These are phyloP conservation scores for Ephydatia muelleri DNA, from an alignment of 37 sponge, comb jelly and placozoan species.

Conservation along the genomic window DNA sequence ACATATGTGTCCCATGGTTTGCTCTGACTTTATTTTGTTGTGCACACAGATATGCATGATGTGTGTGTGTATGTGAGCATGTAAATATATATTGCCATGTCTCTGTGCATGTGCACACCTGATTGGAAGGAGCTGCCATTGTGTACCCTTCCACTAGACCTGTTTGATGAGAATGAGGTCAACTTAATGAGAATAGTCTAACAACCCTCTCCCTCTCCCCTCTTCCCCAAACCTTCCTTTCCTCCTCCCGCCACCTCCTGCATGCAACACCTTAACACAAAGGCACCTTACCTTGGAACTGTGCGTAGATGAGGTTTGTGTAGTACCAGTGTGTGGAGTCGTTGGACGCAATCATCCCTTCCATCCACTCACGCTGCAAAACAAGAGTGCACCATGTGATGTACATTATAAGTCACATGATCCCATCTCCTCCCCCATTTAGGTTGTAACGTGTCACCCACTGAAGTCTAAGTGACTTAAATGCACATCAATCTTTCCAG, in stretches of 20 bases:
- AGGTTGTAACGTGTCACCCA: neutral
- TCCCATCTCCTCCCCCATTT: too few species aligned
- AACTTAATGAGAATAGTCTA: neutral
- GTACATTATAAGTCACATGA: too few species aligned
- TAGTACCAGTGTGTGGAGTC: conserved; percentile 48
- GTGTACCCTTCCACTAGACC: conserved; percentile 13
- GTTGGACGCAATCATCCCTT: conserved; percentile 9
- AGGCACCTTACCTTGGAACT: conserved; percentile 17
- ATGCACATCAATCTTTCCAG: too few species aligned
- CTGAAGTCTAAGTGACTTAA: neutral
- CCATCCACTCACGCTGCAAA: conserved; percentile 46
- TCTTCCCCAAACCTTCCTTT: too few species aligned
- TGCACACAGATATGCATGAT: too few species aligned
- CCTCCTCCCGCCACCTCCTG: too few species aligned
- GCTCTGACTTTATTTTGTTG: too few species aligned
- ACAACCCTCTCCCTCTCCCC: too few species aligned
- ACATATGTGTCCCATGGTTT: too few species aligned
- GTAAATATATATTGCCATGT: too few species aligned
- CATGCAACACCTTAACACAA: neutral
- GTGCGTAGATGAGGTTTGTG: conserved; percentile 23
- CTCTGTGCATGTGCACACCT: neutral
- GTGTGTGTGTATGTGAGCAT: too few species aligned
- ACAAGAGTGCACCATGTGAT: neutral
- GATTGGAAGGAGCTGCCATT: neutral
- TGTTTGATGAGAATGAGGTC: neutral